These are phyloP conservation scores for Sialia sialis DNA, from an alignment of 2,113 vertebrate species.

Conservation along the genomic window DNA sequence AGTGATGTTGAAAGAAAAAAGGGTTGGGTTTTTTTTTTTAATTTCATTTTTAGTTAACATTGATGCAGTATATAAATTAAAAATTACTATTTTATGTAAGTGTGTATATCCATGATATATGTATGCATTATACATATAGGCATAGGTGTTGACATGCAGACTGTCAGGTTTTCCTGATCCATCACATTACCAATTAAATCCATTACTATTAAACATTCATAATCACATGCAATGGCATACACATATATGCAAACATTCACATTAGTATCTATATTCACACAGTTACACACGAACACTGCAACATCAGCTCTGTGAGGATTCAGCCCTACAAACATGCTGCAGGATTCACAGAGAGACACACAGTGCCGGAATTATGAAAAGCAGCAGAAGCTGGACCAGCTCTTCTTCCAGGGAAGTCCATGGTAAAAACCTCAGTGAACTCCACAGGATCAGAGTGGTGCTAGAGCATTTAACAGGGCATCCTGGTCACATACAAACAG, in stretches of 20 bases:
- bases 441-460: background rate
- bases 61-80: background rate
- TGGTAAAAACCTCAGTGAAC: background rate
- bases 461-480: background rate
- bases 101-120: background rate
- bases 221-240: background rate
- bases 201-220: background rate
- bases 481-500: background rate
- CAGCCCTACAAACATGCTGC: background rate
- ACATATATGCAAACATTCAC: background rate
- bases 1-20: background rate
- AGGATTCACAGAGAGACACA: background rate
- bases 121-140: background rate
- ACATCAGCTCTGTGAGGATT: background rate
- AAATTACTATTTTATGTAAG: background rate
- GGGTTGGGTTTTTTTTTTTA: background rate
- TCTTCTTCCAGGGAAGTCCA: background rate
- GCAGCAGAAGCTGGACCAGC: background rate
- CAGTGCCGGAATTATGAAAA: background rate
- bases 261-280: background rate
- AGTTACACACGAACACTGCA: background rate
- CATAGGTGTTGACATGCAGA: background rate
- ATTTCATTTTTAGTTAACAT: background rate
- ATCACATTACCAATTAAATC: background rate
- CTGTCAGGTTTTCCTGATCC: background rate